A percentile compares a stretch with the other conserved stretches of the same genome.
phyloP scores from a whole-genome alignment of 2,888 invertebrate genomes.

The Heliconius cydno region DNA sequence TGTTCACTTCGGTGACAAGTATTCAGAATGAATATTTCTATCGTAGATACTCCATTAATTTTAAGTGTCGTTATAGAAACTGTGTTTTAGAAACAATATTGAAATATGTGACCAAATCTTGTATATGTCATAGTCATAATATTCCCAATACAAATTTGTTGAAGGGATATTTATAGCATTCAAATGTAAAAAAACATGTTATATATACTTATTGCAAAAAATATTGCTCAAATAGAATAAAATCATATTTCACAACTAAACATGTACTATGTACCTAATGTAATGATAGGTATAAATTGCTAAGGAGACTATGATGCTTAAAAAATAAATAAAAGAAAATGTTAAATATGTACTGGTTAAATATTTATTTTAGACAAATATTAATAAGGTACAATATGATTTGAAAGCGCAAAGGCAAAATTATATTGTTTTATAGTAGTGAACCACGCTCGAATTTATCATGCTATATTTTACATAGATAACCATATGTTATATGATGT shows the following conservation, averaged over 20 bases:
- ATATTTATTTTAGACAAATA: constrained; percentile 80
- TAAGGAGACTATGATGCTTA: background rate
- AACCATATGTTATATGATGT: constrained; percentile 60
- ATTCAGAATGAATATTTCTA: constrained; percentile 19
- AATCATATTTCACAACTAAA: background rate
- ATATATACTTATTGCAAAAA: background rate
- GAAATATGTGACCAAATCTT: constrained; percentile 1
- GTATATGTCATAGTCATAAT: constrained; percentile 22
- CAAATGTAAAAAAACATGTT: background rate
- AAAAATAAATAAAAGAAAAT: constrained; percentile 53
- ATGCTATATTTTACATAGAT: constrained; percentile 70
- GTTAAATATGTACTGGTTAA: constrained; percentile 72
- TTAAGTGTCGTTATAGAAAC: constrained; percentile 24
- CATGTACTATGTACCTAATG: background rate
- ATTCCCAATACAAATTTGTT: constrained; percentile 23
- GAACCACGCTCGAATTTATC: constrained; percentile 65
- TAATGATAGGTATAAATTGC: background rate
- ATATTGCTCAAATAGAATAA: constrained; percentile 19
- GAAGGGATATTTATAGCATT: constrained; percentile 33
- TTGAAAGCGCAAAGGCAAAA: constrained; percentile 75
- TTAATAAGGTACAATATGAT: constrained; percentile 67
- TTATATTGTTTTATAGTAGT: constrained; percentile 62
- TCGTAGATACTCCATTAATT: constrained; percentile 27
- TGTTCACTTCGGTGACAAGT: constrained; percentile 43
- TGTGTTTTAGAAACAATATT: constrained; percentile 25